Base-by-base conservation (phyloP, 2,113 vertebrate species). In the Rousettus leschenaultii region DNA sequence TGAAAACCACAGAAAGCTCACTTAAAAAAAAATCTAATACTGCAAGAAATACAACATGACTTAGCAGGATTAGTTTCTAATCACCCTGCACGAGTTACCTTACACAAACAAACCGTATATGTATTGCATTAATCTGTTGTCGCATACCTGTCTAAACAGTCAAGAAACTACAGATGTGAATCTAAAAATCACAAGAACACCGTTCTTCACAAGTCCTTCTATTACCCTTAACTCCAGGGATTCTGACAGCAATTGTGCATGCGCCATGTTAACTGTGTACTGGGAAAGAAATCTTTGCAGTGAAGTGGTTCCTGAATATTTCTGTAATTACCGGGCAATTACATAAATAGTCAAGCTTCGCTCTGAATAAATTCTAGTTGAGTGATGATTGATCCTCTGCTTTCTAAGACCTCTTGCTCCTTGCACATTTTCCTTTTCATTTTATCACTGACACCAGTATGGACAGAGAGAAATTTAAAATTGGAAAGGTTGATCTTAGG, bases 241-340 rank as follows among this genome's bases (percentile, higher is more conserved):
- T 88, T 66, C 85, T 21, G 40, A 74, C 63, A 66, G 88, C 55
- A 66, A 57, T 93, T 93, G 1, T 74, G 66, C 77, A 93, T 57
- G 57, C 13, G 55, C 82, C 77, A 40, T 51, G 63, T 84, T 88
- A 94, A 77, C 63, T 86, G 80, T 38, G 59, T 66, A 48, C 6
- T 66, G 75, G 51, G 5, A 11, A 12, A 7, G 0, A 26, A 57
- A 12, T 53, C 55, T 97, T 95, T 92, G 83, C 66, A 83, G 85
- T 86, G 57, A 89, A 97, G 89, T 96, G 53, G 61, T 55, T 95
- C 55, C 89, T 97, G 95, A 82, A 73, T 95, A 92, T 96, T 95
- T 94, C 96, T 91, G 63, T 94, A 88, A 96, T 96, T 97, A 89
- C 55, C 51, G 74, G 35, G 68, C 66, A 94, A 92, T 97, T 97